These are phyloP conservation scores for Megatriorchis doriae DNA, from an alignment of 2,113 vertebrate genomes.

Conservation along the genomic window DNA sequence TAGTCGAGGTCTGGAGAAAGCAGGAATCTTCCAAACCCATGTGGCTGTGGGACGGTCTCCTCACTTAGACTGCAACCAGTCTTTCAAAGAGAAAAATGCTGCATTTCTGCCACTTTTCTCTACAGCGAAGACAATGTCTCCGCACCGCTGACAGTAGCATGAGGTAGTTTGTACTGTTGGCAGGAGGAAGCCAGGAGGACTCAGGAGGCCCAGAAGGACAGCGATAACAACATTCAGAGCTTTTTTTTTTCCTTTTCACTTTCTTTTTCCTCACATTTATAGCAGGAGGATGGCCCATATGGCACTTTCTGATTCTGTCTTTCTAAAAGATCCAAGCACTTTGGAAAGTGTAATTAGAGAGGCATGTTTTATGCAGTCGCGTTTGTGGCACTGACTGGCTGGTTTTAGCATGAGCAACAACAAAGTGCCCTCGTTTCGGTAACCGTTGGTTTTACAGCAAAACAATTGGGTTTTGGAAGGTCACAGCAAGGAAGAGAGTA, in stretches of 20 bases:
- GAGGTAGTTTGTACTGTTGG: conserved; percentile 15
- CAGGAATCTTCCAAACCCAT: not conserved
- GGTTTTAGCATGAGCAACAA: not conserved
- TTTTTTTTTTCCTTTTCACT: not conserved
- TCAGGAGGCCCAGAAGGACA: conserved; percentile 38
- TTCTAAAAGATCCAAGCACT: conserved; percentile 23
- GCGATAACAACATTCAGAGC: conserved; percentile 8
- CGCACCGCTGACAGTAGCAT: not conserved
- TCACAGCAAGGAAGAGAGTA: not conserved
- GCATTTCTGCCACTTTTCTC: not conserved
- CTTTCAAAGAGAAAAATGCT: not conserved
- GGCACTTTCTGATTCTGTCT: conserved; percentile 31
- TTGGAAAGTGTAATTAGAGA: conserved; percentile 18
- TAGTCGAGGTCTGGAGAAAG: not conserved
- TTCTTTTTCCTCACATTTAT: conserved; percentile 41
- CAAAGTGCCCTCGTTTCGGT: not conserved
- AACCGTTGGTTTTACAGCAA: not conserved
- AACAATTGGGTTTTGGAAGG: not conserved
- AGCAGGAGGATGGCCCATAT: conserved; percentile 49
- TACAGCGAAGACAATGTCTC: not conserved
- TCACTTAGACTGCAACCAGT: not conserved
- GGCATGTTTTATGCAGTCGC: not conserved
- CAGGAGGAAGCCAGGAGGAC: conserved; percentile 32
- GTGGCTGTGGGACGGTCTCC: not conserved
- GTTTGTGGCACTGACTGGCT: not conserved